Percentiles rank a stretch among this genome's conserved stretches.
These are phyloP conservation scores for Lithophane socia DNA, from an alignment of 2,888 invertebrate genomes.

Conservation along the genomic window DNA sequence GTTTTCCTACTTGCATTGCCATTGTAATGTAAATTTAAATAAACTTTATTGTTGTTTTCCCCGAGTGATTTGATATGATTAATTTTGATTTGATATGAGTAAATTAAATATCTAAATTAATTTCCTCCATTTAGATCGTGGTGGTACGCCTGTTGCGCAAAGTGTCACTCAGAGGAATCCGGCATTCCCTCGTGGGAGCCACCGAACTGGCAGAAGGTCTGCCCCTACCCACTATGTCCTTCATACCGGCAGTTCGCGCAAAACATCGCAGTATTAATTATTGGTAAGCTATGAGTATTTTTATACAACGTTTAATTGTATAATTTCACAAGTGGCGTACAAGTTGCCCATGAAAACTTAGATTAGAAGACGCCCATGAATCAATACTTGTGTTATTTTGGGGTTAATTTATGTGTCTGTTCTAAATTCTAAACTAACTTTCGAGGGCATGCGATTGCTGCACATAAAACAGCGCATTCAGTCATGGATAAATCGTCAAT, in stretches of 20 bases:
- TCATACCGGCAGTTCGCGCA: conserved; percentile 96
- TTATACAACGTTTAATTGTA: conserved; percentile 2
- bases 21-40: not conserved
- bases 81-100: not conserved
- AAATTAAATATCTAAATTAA: not conserved
- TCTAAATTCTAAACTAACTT: conserved; percentile 2
- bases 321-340: conserved; percentile 15
- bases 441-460: conserved; percentile 6
- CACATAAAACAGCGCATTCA: not conserved
- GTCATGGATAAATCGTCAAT: not conserved
- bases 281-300: conserved; percentile 87
- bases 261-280: conserved; percentile 92
- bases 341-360: conserved; percentile 36
- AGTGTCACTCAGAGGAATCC: conserved; percentile 94
- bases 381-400: conserved; percentile 13
- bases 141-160: conserved; percentile 95
- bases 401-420: not conserved
- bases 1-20: not conserved
- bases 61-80: not conserved
- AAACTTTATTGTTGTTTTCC: not conserved
- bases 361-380: conserved; percentile 23
- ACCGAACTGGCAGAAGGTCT: conserved; percentile 94
- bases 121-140: conserved; percentile 91
- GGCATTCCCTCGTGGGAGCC: conserved; percentile 95
- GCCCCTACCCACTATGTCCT: conserved; percentile 96